phyloP scores from a whole-genome alignment of 2,888 invertebrate species.

The Pelosia muscerda region DNA sequence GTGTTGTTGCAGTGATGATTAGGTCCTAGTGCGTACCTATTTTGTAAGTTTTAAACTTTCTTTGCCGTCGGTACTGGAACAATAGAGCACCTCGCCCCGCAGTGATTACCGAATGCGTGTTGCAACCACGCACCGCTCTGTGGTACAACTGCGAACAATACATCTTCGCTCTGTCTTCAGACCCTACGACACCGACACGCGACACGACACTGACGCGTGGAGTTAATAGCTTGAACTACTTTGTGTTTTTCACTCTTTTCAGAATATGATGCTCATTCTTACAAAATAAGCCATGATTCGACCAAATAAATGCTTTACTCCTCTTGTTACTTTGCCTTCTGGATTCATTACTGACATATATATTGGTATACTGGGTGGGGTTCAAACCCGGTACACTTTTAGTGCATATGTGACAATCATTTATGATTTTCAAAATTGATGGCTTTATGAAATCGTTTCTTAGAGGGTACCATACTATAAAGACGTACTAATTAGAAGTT shows the following conservation, averaged over 20 bases:
- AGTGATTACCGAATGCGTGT: background rate
- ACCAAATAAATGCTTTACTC: background rate
- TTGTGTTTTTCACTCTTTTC: too few relatives aligned
- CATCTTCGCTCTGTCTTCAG: background rate
- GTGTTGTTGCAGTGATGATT: background rate
- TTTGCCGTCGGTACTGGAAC: background rate
- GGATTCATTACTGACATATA: too few relatives aligned
- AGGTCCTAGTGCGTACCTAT: background rate
- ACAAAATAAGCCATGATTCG: background rate
- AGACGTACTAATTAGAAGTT: too few relatives aligned
- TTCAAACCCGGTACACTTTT: too few relatives aligned
- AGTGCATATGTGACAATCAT: too few relatives aligned
- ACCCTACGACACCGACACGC: background rate
- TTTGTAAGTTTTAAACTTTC: background rate
- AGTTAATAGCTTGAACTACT: background rate
- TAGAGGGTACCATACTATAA: too few relatives aligned
- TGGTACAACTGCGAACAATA: background rate
- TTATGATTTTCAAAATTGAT: too few relatives aligned
- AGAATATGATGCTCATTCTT: too few relatives aligned
- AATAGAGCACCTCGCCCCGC: background rate
- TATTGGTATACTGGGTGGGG: too few relatives aligned
- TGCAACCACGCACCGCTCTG: background rate
- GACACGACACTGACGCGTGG: background rate
- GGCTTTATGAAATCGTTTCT: too few relatives aligned
- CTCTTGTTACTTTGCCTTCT: background rate